Base-by-base conservation (phyloP, 2,888 invertebrate genomes). In the Rhagonycha fulva region DNA sequence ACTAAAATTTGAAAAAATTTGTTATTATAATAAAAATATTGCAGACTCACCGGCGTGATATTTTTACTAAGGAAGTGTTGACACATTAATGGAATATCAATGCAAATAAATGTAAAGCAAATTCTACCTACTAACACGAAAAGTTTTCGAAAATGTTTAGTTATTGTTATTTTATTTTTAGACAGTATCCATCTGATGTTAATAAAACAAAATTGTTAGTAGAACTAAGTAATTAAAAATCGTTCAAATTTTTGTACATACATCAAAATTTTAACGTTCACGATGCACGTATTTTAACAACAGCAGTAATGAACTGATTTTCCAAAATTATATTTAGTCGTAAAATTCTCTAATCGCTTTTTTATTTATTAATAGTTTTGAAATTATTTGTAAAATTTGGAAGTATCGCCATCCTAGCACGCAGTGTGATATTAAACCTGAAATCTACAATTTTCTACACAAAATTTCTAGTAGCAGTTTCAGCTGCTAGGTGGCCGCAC, bases 401-500 rank as follows among this genome's bases (percentile, higher is more conserved):
- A 47, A 47, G 12, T 28, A 68, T 32, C 14, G 30, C 68, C 26
- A 28, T 68, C 30, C 32, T 30, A 32, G 32, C 23, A 66, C 66
- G 66, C 26, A 19, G 30, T 32, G 14, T 32, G 62, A 70, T 62
- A 23, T 70, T 61, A 24, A 70, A 61, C 14, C 70, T 14, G 24
- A 26, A 26, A 70, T 24, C 28, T 70, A 62, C 14, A 61, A 19
- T 14, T 23, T 66, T 66, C 66, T 23, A 10, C 10, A n/a, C 9
- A 68, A 30, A 68, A 47, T 3, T 62, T 47, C 24, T 23, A 74
- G 69, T 73, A 14, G 12, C 14, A 9, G 63, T 63, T 14, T 70
- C 47, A 26, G 30, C 23, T 14, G 47, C 26, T 74, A 70, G 74
- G 62, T 74, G 74, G 74, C 74, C 5, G 11, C 67, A 70, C 70